phyloP scores from a whole-genome alignment of 2,888 invertebrate species.

The Heliothis peltigera region DNA sequence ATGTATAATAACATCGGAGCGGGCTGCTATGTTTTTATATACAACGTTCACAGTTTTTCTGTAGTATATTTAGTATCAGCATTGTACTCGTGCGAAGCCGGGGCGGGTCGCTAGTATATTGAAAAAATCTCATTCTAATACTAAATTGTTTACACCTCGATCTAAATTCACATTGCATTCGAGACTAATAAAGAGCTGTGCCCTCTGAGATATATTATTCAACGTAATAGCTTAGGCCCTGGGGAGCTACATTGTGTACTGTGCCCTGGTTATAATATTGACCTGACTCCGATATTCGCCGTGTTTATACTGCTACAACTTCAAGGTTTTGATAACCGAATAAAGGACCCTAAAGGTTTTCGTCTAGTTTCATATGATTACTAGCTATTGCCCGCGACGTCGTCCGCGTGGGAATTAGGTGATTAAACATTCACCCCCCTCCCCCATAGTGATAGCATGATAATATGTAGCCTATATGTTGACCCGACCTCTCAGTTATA shows the following conservation, averaged over 20 bases:
- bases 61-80: too few relatives aligned
- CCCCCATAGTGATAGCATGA: too few relatives aligned
- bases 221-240: constrained; percentile 30
- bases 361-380: not conserved
- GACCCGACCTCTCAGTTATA: too few relatives aligned
- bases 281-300: not conserved
- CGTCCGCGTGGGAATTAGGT: too few relatives aligned
- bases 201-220: constrained; percentile 39
- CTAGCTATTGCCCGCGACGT: too few relatives aligned
- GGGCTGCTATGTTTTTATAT: too few relatives aligned
- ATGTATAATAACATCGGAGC: too few relatives aligned
- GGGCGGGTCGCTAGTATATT: too few relatives aligned
- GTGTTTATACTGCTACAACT: not conserved
- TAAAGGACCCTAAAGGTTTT: not conserved
- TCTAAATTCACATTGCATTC: constrained; percentile 50
- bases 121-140: constrained; percentile 9
- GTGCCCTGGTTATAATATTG: constrained; percentile 34
- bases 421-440: too few relatives aligned
- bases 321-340: not conserved
- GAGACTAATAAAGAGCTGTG: constrained; percentile 45
- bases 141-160: constrained; percentile 43
- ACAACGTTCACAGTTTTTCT: too few relatives aligned
- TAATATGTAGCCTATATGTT: too few relatives aligned
- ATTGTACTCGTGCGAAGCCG: too few relatives aligned
- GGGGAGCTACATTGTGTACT: constrained; percentile 38